Conservation (phyloP, 2,113 vertebrate genomes). For the Empidonax alnorum region DNA sequence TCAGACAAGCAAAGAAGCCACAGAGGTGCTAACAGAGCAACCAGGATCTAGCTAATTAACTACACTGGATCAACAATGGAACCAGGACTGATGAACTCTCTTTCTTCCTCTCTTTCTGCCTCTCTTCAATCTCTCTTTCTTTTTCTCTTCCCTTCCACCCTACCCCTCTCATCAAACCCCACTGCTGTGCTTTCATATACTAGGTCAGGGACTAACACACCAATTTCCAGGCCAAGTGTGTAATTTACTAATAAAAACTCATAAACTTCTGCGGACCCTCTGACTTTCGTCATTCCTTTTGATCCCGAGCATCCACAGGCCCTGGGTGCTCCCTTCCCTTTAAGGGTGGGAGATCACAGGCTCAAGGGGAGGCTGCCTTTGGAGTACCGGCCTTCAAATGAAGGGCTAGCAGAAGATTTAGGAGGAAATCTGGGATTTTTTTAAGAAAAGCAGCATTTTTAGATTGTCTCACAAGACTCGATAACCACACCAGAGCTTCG, state of each 20-base stretch:
- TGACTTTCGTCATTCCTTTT: background rate
- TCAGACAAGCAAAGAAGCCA: background rate
- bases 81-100: background rate
- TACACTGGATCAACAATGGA: background rate
- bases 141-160: background rate
- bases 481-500: background rate
- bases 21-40: background rate
- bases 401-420: background rate
- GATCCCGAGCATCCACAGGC: background rate
- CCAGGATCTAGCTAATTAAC: background rate
- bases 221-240: background rate
- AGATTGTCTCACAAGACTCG: background rate
- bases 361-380: background rate
- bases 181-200: too few relatives aligned
- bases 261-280: background rate
- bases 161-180: background rate
- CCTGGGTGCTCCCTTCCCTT: background rate
- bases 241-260: background rate
- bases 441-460: background rate
- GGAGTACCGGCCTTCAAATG: background rate
- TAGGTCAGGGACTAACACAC: background rate
- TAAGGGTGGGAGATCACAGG: background rate
- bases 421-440: background rate
- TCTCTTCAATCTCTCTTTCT: too few relatives aligned
- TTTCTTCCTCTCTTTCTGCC: too few relatives aligned